Conservation (phyloP, 2,888 invertebrate species). For the Thera britannica region DNA sequence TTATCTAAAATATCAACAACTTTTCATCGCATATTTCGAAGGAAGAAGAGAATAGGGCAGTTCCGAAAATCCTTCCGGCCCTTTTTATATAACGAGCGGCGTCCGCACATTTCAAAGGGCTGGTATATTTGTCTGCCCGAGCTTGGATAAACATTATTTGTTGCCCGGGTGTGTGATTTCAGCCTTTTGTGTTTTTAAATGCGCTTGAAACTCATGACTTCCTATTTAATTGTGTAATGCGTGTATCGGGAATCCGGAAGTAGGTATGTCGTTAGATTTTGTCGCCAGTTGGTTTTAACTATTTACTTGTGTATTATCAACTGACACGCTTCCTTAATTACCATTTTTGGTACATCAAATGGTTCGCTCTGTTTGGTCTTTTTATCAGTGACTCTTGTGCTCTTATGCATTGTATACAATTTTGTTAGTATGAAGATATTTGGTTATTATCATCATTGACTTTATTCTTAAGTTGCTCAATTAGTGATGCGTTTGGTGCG, state of each 20-base stretch:
- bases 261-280: slow-evolving; percentile 25
- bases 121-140: slow-evolving; percentile 62
- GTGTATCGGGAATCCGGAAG: slow-evolving; percentile 57
- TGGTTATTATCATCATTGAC: too few relatives aligned
- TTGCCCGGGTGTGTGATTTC: slow-evolving; percentile 66
- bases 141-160: slow-evolving; percentile 73
- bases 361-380: not conserved
- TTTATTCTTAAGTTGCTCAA: not conserved
- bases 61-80: slow-evolving; percentile 75
- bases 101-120: slow-evolving; percentile 68
- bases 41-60: slow-evolving; percentile 49
- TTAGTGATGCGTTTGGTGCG: too few relatives aligned
- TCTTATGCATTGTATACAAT: not conserved
- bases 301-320: slow-evolving; percentile 2
- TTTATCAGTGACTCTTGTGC: not conserved
- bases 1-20: slow-evolving; percentile 59
- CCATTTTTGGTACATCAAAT: not conserved
- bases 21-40: slow-evolving; percentile 46
- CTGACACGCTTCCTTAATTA: slow-evolving; percentile 12
- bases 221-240: slow-evolving; percentile 67
- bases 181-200: slow-evolving; percentile 62
- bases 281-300: slow-evolving; percentile 15
- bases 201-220: slow-evolving; percentile 47
- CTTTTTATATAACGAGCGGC: slow-evolving; percentile 68
- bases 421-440: not conserved